Base-by-base conservation (phyloP, 2,797 vertebrate species). In the Enteromius treurensis region DNA sequence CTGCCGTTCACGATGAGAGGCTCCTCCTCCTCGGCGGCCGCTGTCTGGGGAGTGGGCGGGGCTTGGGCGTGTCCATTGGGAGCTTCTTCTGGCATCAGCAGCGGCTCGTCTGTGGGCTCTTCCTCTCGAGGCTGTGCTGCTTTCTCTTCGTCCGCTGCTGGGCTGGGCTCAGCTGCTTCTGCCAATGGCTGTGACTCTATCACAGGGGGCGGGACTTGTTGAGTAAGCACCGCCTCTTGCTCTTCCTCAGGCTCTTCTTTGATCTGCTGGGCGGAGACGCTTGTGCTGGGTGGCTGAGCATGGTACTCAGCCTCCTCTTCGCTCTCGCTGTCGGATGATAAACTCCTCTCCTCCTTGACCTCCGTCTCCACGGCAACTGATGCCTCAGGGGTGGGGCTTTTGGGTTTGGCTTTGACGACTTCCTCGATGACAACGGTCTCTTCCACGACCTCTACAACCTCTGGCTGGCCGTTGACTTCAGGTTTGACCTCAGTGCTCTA, bases 281-380 rank as follows among this genome's bases (percentile, higher is more conserved):
- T 94, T 8, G 90, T 91, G 21, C 60, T 80, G 0, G 91, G 65
- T 11, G 90, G 85, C 84, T 96, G 95, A 68, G 97, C 95, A 73
- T 94, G 96, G 92, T 97, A 99, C 91, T 98, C 97, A 0, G 95
- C 96, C 91, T 97, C 97, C 51, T 96, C 97, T 88, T 98, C 98
- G 70, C 97, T 98, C 87, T 98, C 97, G 77, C 96, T 98, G 89
- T 94, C 94, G 40, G 97, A 97, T 0, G 95, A 94, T 34, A 89
- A 19, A 77, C 92, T 94, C 80, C 84, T 70, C 17, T 88, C 90
- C 69, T 89, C 87, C 42, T 70, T 76, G 5, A 23, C 58, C 29
- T 81, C 47, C 0, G 80, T 74, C 49, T 80, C 87, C 45, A 8
- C 0, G 2, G 79, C 32, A 23, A 80, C 64, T 1, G 32, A 34